Conservation (phyloP, 2,888 invertebrate genomes). For the Brachyopa scutellaris region DNA sequence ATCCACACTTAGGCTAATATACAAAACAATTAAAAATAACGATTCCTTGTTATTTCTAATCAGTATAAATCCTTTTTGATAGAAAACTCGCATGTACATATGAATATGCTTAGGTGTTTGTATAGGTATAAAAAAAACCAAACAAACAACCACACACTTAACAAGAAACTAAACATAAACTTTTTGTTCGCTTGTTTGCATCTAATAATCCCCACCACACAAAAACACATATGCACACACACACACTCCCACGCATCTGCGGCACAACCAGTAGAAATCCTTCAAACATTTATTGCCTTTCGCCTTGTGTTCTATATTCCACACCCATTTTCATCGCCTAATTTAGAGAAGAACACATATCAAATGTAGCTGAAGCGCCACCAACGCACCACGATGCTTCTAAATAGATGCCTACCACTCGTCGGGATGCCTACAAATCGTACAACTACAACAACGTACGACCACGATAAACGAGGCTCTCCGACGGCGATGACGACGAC, state of each 20-base stretch:
- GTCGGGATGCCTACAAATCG: constrained; percentile 48
- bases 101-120: too few relatives aligned
- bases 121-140: neutral
- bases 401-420: constrained; percentile 68
- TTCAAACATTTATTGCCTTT: constrained; percentile 66
- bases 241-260: constrained; percentile 22
- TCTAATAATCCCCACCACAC: constrained; percentile 50
- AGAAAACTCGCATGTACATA: constrained; percentile 48
- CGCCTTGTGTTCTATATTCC: constrained; percentile 69
- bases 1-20: constrained; percentile 13
- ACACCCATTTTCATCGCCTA: constrained; percentile 71
- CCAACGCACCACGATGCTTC: constrained; percentile 51
- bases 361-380: constrained; percentile 19
- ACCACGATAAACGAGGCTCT: constrained; percentile 55
- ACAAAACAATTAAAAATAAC: constrained; percentile 45
- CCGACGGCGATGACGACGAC: constrained; percentile 43
- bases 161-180: constrained; percentile 66
- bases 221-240: constrained; percentile 22
- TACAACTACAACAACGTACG: constrained; percentile 42
- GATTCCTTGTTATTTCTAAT: constrained; percentile 4
- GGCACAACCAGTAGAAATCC: constrained; percentile 63
- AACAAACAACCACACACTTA: constrained; percentile 55
- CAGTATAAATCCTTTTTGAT: constrained; percentile 20
- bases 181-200: constrained; percentile 62
- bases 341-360: constrained; percentile 68